Conservation (phyloP, 2,113 vertebrate genomes). For the Cairina moschata region DNA sequence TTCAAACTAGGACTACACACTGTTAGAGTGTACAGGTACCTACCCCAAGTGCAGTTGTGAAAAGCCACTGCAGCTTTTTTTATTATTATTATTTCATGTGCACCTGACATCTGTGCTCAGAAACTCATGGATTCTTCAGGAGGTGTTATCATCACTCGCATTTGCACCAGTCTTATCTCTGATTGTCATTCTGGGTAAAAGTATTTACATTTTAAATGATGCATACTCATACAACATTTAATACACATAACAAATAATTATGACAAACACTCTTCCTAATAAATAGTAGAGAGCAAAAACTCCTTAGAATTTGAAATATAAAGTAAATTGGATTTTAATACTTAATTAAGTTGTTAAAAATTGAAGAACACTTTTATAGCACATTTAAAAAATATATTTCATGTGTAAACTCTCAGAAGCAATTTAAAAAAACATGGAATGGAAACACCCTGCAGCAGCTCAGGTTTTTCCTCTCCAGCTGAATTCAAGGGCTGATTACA, state of each 20-base stretch:
- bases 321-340: constrained; percentile 38
- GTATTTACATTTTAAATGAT: constrained; percentile 42
- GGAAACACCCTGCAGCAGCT: neutral
- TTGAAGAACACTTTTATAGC: constrained; percentile 28
- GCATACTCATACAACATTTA: constrained; percentile 1
- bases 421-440: neutral
- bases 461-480: neutral
- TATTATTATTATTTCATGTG: neutral
- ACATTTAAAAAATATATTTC: constrained; percentile 12
- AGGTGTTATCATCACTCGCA: neutral
- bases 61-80: neutral
- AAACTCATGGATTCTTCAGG: neutral
- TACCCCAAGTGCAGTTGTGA: neutral
- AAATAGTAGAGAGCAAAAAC: neutral
- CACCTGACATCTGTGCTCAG: neutral
- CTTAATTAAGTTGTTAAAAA: constrained; percentile 49
- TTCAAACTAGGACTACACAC: neutral
- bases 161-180: neutral
- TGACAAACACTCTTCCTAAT: neutral
- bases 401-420: neutral
- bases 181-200: constrained; percentile 6
- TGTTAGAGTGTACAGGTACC: neutral
- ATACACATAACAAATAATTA: neutral
- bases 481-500: neutral
- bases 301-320: neutral